These are phyloP conservation scores for Anoplius nigerrimus DNA, from an alignment of 2,888 invertebrate genomes.

Conservation along the genomic window DNA sequence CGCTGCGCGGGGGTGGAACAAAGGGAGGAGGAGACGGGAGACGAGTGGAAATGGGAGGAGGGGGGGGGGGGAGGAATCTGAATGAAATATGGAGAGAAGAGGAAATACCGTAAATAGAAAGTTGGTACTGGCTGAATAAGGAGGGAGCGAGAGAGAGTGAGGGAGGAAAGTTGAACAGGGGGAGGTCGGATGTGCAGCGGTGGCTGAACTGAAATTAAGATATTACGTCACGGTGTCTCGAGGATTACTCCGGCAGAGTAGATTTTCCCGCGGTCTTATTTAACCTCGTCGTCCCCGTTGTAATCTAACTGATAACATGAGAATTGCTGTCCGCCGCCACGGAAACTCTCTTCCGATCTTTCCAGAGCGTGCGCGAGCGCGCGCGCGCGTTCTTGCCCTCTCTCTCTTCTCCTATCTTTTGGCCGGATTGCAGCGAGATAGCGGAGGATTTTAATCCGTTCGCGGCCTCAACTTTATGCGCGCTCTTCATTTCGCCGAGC, in stretches of 20 bases:
- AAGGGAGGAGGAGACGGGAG: not conserved
- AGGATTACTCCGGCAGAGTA: constrained; percentile 36
- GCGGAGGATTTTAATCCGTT: too few relatives aligned
- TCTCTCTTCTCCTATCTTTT: not conserved
- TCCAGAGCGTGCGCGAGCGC: not conserved
- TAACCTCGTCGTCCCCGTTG: constrained; percentile 37
- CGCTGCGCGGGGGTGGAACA: not conserved
- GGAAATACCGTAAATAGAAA: constrained; percentile 39
- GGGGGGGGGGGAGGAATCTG: not conserved
- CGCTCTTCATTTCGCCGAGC: not conserved
- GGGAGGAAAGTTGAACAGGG: too few relatives aligned
- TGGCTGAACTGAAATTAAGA: constrained; percentile 38
- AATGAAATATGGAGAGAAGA: not conserved
- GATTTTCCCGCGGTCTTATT: constrained; percentile 49
- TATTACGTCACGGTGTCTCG: constrained; percentile 38
- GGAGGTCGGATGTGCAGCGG: constrained; percentile 9
- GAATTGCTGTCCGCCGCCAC: constrained; percentile 45
- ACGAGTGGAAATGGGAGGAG: constrained; percentile 10
- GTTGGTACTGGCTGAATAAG: constrained; percentile 11
- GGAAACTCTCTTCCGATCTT: constrained; percentile 18
- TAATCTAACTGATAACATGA: constrained; percentile 51
- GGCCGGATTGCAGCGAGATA: not conserved
- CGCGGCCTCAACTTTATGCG: not conserved
- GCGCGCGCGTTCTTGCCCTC: too few relatives aligned
- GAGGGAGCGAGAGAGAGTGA: too few relatives aligned